A percentile compares a stretch with the other conserved stretches of the same genome.
These are phyloP conservation scores for Homalodisca vitripennis DNA, from an alignment of 1,140 invertebrate species.

Conservation along the genomic window DNA sequence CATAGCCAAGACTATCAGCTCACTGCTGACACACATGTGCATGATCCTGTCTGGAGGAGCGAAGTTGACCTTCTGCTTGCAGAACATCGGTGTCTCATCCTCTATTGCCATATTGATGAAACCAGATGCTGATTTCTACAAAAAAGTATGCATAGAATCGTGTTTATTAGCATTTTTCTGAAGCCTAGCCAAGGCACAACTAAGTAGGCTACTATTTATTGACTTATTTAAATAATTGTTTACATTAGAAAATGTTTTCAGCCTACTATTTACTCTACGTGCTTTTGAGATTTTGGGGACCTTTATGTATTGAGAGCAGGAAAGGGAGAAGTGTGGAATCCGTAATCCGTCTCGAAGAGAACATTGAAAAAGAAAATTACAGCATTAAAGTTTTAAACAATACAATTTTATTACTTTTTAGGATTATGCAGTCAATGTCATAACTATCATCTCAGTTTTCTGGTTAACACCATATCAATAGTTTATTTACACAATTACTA, in stretches of 20 bases:
- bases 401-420: too few species aligned
- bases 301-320: too few species aligned
- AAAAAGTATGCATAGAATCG: constrained; percentile 18
- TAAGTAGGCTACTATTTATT: not conserved
- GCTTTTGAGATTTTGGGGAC: too few species aligned
- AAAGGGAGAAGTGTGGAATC: too few species aligned
- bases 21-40: constrained; percentile 77
- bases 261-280: not conserved
- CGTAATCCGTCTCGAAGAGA: too few species aligned
- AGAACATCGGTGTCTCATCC: constrained; percentile 74
- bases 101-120: constrained; percentile 68
- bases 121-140: constrained; percentile 44
- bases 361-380: too few species aligned
- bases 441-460: too few species aligned
- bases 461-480: too few species aligned
- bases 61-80: constrained; percentile 74
- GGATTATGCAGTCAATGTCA: too few species aligned
- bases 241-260: not conserved
- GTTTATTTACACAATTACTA: too few species aligned
- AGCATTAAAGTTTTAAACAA: too few species aligned
- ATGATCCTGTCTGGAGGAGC: constrained; percentile 74
- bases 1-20: constrained; percentile 81
- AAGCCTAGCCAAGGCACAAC: not conserved
- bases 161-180: not conserved
- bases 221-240: not conserved